Conservation (phyloP, 2,797 vertebrate genomes). For the Avahi laniger region DNA sequence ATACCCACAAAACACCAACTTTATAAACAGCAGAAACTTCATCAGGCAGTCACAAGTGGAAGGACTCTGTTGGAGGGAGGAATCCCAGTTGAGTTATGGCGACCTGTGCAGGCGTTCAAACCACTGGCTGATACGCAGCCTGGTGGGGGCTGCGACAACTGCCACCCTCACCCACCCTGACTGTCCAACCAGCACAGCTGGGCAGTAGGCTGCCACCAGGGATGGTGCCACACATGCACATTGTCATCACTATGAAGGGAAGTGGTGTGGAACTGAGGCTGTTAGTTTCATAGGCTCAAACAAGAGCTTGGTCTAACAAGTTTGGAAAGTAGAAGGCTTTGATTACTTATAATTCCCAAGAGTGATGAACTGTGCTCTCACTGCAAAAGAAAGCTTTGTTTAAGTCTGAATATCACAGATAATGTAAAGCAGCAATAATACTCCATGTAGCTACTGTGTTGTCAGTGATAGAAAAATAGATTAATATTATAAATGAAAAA, state of each 20-base stretch:
- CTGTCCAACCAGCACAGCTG: no score
- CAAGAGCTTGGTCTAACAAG: background rate
- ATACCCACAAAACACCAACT: background rate
- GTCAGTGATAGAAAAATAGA: background rate
- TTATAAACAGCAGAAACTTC: background rate
- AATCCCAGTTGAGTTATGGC: background rate
- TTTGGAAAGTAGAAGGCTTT: background rate
- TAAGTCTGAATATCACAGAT: background rate
- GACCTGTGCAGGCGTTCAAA: background rate
- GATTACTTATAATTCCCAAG: background rate
- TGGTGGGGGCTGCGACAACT: background rate
- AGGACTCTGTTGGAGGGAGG: background rate
- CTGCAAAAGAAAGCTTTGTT: background rate
- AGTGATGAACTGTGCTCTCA: background rate
- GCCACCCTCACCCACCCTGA: background rate
- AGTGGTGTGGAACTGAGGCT: no score
- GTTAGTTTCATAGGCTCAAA: background rate
- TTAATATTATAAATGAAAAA: background rate
- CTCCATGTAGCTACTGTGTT: accelerated
- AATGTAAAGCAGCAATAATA: no score
- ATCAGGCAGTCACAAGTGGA: background rate
- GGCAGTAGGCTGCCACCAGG: accelerated
- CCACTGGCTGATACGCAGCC: background rate
- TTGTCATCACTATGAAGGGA: background rate
- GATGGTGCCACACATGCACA: accelerated